A percentile compares a stretch with the other conserved stretches of the same genome.
Evolutionary conservation across 2,888 invertebrate species (phyloP).

Genomic region (Monochamus alternatus): DNA sequence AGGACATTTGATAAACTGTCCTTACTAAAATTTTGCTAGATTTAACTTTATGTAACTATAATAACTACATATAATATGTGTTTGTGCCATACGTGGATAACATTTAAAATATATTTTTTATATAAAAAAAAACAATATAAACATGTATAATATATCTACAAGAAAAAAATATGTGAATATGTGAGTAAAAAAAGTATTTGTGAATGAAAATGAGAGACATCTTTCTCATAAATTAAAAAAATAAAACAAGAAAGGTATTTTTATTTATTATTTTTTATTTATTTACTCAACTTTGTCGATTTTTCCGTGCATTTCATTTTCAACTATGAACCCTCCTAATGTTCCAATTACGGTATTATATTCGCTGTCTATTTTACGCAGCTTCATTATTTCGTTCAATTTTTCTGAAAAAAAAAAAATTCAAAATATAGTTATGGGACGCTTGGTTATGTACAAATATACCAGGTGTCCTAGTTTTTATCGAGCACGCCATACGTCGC

Average conservation of each 20-base stretch:
- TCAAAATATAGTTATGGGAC: not conserved
- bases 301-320: constrained; percentile 55
- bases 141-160: too few species aligned
- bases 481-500: too few species aligned
- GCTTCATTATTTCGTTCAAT: constrained; percentile 55
- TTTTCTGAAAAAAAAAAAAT: constrained; percentile 49
- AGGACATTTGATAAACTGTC: too few species aligned
- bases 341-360: constrained; percentile 55
- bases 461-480: too few species aligned
- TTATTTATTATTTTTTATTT: not conserved
- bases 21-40: too few species aligned
- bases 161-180: too few species aligned
- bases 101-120: too few species aligned
- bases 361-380: constrained; percentile 55
- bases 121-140: too few species aligned
- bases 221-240: not conserved
- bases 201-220: too few species aligned
- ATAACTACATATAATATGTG: constrained; percentile 17
- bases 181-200: too few species aligned
- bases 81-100: too few species aligned
- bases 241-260: not conserved
- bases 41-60: not conserved
- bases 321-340: constrained; percentile 56
- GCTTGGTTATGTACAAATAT: too few species aligned
- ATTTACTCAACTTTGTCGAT: constrained; percentile 42